Evolutionary conservation across 2,888 invertebrate genomes (phyloP).

Genomic region (Drosophila anomelani): DNA sequence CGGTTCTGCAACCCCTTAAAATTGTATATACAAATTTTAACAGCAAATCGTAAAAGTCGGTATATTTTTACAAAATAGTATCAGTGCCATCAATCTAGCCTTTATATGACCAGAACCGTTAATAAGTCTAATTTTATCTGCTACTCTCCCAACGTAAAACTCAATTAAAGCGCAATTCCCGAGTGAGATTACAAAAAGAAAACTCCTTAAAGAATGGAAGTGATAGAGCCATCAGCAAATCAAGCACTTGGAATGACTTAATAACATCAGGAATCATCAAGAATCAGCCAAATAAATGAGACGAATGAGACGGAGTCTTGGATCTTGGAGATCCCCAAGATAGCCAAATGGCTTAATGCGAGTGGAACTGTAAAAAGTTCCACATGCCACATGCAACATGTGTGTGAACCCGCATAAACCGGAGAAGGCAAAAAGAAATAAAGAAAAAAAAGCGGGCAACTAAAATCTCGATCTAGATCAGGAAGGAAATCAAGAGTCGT

Average conservation of each 20-base stretch:
- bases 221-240: slow-evolving; percentile 66
- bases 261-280: slow-evolving; percentile 41
- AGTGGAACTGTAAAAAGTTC: slow-evolving; percentile 57
- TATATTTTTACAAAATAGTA: slow-evolving; percentile 1
- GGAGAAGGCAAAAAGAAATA: slow-evolving; percentile 2
- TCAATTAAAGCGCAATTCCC: slow-evolving; percentile 38
- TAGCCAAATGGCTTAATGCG: slow-evolving; percentile 66
- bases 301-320: slow-evolving; percentile 34
- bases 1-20: not conserved
- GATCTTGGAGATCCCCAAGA: slow-evolving; percentile 33
- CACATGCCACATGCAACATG: slow-evolving; percentile 29
- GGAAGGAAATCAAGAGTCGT: slow-evolving; percentile 84
- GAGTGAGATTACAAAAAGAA: not conserved
- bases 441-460: slow-evolving; percentile 27
- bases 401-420: slow-evolving; percentile 43
- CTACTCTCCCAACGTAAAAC: slow-evolving; percentile 25
- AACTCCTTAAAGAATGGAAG: slow-evolving; percentile 31
- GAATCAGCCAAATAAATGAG: slow-evolving; percentile 46
- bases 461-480: slow-evolving; percentile 82
- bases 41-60: not conserved
- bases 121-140: slow-evolving; percentile 12
- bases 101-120: slow-evolving; percentile 16
- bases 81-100: not conserved
- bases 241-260: slow-evolving; percentile 61
- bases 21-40: not conserved